Conservation (phyloP, 2,888 invertebrate genomes). For the Meghimatium bilineatum region DNA sequence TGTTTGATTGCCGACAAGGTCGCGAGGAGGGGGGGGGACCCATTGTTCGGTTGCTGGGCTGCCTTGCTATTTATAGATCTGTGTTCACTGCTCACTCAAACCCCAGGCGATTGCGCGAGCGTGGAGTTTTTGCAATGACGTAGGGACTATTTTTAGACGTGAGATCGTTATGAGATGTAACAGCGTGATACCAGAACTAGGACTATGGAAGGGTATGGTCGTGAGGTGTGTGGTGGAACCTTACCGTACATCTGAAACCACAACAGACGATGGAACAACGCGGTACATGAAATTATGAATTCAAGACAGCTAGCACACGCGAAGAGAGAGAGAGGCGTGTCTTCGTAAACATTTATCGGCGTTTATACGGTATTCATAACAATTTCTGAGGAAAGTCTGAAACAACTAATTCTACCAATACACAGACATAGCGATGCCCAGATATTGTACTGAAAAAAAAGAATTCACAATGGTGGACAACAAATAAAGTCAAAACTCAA, state of each 20-base stretch:
- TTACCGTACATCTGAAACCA: too few relatives aligned
- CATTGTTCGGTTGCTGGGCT: conserved; percentile 36
- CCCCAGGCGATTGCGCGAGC: conserved; percentile 29
- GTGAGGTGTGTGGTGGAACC: not conserved
- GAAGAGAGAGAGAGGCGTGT: too few relatives aligned
- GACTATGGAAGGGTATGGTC: not conserved
- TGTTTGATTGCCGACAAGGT: not conserved
- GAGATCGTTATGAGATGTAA: not conserved
- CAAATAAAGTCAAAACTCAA: too few relatives aligned
- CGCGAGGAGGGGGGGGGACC: not conserved
- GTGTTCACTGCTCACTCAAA: conserved; percentile 31
- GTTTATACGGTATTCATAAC: too few relatives aligned
- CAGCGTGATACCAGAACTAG: conserved; percentile 5
- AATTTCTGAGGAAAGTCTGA: too few relatives aligned
- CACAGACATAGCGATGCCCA: too few relatives aligned
- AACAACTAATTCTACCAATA: too few relatives aligned
- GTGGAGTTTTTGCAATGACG: conserved; percentile 25
- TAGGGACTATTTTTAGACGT: conserved; percentile 22
- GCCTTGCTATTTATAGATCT: conserved; percentile 42
- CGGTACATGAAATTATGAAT: not conserved
- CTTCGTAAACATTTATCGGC: too few relatives aligned
- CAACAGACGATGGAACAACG: too few relatives aligned
- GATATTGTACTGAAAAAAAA: too few relatives aligned
- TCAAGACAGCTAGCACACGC: not conserved
- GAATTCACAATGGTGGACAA: too few relatives aligned